These are phyloP conservation scores for Dioctria linearis DNA, from an alignment of 2,888 invertebrate species.

Conservation along the genomic window DNA sequence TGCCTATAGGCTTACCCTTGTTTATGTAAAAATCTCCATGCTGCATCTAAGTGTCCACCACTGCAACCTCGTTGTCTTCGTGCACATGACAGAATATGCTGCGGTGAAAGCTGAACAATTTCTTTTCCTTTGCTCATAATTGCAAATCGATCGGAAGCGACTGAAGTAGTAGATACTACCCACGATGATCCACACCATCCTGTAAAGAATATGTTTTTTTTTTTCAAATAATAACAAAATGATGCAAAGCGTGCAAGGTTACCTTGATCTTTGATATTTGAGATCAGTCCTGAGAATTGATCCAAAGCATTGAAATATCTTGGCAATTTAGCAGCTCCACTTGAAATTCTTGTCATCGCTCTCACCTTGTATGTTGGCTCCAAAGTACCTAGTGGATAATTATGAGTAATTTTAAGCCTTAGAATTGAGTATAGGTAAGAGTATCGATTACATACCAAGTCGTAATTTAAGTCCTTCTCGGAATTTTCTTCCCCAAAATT, in stretches of 20 bases:
- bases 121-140: conserved; percentile 89
- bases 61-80: conserved; percentile 85
- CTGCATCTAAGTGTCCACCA: conserved; percentile 91
- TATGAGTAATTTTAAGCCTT: not conserved
- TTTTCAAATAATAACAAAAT: not conserved
- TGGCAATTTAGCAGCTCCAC: conserved; percentile 73
- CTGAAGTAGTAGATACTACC: conserved; percentile 89
- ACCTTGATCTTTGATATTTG: conserved; percentile 80
- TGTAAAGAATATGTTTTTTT: conserved; percentile 40
- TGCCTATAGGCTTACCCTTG: conserved; percentile 75
- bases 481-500: conserved; percentile 88
- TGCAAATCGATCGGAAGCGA: conserved; percentile 86
- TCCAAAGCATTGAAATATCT: conserved; percentile 82
- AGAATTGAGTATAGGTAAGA: not conserved
- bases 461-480: conserved; percentile 84
- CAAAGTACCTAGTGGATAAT: conserved; percentile 63
- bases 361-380: conserved; percentile 69
- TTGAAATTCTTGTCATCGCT: conserved; percentile 68
- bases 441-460: conserved; percentile 74
- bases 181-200: conserved; percentile 90
- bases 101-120: conserved; percentile 81
- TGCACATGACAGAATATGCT: conserved; percentile 90
- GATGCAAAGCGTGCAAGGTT: conserved; percentile 66
- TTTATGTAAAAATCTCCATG: conserved; percentile 90
- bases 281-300: conserved; percentile 83